A percentile compares a stretch with the other conserved stretches of the same genome.
These are phyloP conservation scores for Atta texana DNA, from an alignment of 1,140 invertebrate genomes.

Conservation along the genomic window DNA sequence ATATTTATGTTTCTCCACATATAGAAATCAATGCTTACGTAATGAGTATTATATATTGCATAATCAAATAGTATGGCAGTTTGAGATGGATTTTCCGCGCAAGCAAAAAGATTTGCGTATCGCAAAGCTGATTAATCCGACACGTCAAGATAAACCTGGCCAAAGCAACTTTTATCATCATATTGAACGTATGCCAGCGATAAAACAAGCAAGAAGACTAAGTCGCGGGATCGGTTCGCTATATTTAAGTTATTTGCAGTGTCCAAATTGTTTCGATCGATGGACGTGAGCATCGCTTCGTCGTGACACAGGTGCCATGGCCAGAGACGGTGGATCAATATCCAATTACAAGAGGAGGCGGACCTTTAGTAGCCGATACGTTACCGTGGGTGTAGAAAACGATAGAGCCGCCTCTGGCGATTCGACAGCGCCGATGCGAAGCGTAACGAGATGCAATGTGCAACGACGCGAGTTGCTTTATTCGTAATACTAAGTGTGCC, in stretches of 20 bases:
- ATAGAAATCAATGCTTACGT: background rate
- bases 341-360: conserved; percentile 60
- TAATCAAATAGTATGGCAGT: background rate
- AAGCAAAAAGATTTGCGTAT: background rate
- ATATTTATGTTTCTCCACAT: background rate
- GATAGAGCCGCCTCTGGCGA: conserved; percentile 62
- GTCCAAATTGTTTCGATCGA: background rate
- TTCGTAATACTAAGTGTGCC: conserved; percentile 71
- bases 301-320: background rate
- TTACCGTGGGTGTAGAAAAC: conserved; percentile 60
- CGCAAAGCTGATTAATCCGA: conserved; percentile 28
- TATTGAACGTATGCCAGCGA: conserved; percentile 26
- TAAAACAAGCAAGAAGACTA: background rate
- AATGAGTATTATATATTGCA: background rate
- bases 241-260: conserved; percentile 30
- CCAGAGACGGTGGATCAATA: conserved; percentile 55
- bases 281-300: background rate
- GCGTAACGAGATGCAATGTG: conserved; percentile 51
- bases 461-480: conserved; percentile 67
- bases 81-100: background rate
- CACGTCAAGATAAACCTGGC: conserved; percentile 20
- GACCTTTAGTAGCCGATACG: conserved; percentile 32
- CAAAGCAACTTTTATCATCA: conserved; percentile 48
- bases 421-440: conserved; percentile 59
- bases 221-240: conserved; percentile 20